These are phyloP conservation scores for Trichacis sp. DNA, from an alignment of 2,888 invertebrate species.

Conservation along the genomic window DNA sequence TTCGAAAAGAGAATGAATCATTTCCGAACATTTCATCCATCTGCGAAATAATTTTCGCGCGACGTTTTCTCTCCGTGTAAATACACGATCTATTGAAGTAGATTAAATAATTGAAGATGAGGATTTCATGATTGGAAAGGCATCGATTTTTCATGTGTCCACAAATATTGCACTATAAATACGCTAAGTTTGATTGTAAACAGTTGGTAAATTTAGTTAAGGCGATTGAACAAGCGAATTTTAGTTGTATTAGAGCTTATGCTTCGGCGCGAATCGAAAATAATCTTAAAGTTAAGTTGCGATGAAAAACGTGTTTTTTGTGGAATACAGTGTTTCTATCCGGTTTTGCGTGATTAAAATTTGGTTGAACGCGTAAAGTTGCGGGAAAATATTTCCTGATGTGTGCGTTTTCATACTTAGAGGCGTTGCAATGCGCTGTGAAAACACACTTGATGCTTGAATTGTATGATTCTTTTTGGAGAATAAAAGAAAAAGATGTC, in stretches of 20 bases:
- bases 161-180: background rate
- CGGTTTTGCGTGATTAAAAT: slow-evolving; percentile 4
- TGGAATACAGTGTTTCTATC: slow-evolving; percentile 8
- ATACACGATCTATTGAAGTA: background rate
- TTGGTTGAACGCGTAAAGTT: background rate
- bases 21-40: too few species aligned
- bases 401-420: background rate
- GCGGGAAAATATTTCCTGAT: slow-evolving; percentile 3
- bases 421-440: slow-evolving; percentile 32
- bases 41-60: background rate
- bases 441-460: slow-evolving; percentile 56
- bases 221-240: slow-evolving; percentile 52
- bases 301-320: slow-evolving; percentile 7
- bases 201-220: slow-evolving; percentile 9
- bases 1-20: too few species aligned
- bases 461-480: slow-evolving; percentile 63
- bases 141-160: slow-evolving; percentile 50
- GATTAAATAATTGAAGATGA: background rate
- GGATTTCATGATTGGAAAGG: too few species aligned
- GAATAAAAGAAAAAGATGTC: slow-evolving; percentile 55
- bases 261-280: slow-evolving; percentile 36
- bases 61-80: background rate
- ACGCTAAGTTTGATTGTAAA: background rate
- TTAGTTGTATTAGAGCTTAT: slow-evolving; percentile 40
- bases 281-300: slow-evolving; percentile 33